Conservation (phyloP, 1,140 invertebrate genomes). For the Drosophila jambulina region DNA sequence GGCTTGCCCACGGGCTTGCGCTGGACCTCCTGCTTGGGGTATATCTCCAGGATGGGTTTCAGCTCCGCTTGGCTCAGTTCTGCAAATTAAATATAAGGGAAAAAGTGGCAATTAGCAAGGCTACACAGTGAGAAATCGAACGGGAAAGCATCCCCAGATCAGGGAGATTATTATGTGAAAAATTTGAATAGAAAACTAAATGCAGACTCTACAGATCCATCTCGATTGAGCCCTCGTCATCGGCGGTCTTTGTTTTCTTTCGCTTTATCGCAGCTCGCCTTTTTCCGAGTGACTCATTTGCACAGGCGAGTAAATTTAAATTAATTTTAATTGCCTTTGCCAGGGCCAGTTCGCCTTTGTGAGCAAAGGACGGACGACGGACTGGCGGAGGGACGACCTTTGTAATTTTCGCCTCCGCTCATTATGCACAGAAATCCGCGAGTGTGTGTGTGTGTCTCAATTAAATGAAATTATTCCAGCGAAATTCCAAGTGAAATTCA, state of each 20-base stretch:
- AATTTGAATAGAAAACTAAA: background rate
- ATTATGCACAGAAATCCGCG: conserved; percentile 39
- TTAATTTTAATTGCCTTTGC: conserved; percentile 79
- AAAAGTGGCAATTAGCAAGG: conserved; percentile 1
- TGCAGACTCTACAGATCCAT: background rate
- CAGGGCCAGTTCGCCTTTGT: conserved; percentile 10
- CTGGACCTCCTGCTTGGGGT: conserved; percentile 88
- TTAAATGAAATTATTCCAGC: conserved; percentile 48
- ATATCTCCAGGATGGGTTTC: conserved; percentile 87
- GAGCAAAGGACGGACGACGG: background rate
- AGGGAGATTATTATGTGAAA: background rate
- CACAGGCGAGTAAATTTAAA: conserved; percentile 72
- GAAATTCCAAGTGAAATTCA: conserved; percentile 44
- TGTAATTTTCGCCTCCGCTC: conserved; percentile 50
- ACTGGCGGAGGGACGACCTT: conserved; percentile 16
- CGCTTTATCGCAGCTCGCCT: conserved; percentile 26
- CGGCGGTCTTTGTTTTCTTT: conserved; percentile 33
- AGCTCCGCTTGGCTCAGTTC: conserved; percentile 65
- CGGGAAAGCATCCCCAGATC: background rate
- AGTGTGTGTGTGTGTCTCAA: conserved; percentile 31
- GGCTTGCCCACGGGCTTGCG: conserved; percentile 89
- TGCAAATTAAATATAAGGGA: conserved; percentile 42
- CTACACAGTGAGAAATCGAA: conserved; percentile 1
- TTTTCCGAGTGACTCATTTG: conserved; percentile 57
- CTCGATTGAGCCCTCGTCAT: conserved; percentile 12